phyloP scores from a whole-genome alignment of 2,888 invertebrate genomes.

The Cantharis rufa region DNA sequence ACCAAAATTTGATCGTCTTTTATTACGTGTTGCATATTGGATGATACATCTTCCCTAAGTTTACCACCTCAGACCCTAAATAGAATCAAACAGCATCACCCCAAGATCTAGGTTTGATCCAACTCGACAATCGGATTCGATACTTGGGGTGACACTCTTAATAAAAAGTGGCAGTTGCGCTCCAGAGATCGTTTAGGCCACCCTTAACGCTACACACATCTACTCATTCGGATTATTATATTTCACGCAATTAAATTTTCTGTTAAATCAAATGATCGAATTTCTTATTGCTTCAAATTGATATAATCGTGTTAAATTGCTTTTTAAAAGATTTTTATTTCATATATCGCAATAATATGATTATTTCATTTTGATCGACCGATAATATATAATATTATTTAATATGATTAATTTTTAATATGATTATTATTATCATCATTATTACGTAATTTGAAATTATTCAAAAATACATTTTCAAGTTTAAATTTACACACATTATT shows the following conservation, averaged over 20 bases:
- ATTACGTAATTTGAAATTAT: too few species aligned
- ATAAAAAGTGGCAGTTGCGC: conserved; percentile 53
- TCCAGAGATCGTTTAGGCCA: conserved; percentile 45
- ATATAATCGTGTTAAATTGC: conserved; percentile 19
- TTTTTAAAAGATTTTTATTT: conserved; percentile 19
- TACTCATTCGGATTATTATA: conserved; percentile 44
- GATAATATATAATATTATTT: too few species aligned
- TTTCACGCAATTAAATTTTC: conserved; percentile 50
- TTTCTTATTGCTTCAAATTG: conserved; percentile 33
- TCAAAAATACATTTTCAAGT: too few species aligned
- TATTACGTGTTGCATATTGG: conserved; percentile 42
- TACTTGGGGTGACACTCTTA: conserved; percentile 51
- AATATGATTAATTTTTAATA: too few species aligned
- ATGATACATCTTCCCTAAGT: conserved; percentile 48
- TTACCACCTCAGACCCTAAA: conserved; percentile 51
- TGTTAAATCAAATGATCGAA: conserved; percentile 34
- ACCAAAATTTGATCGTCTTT: conserved; percentile 44
- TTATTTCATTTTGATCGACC: too few species aligned
- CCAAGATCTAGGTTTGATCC: conserved; percentile 45
- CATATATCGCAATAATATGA: background rate
- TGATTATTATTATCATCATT: too few species aligned
- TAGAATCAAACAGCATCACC: conserved; percentile 49
- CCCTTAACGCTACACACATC: conserved; percentile 44
- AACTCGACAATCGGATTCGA: conserved; percentile 46
- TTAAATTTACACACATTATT: too few species aligned